Percentiles rank a stretch among this genome's conserved stretches.
These are phyloP conservation scores for Scytalopus superciliaris DNA, from an alignment of 2,113 vertebrate species.

Conservation along the genomic window DNA sequence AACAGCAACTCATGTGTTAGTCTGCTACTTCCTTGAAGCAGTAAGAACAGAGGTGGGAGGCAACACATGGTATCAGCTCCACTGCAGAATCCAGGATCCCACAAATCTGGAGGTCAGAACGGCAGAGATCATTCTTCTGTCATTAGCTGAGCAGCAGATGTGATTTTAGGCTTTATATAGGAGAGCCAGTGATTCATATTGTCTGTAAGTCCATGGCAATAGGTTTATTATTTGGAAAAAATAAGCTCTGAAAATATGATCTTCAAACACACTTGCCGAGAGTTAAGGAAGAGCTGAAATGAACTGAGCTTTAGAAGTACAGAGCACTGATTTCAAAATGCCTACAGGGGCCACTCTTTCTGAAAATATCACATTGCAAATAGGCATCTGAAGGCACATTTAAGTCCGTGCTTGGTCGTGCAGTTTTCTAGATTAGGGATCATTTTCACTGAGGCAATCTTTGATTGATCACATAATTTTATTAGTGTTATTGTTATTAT, in stretches of 20 bases:
- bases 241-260: background rate
- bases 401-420: background rate
- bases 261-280: background rate
- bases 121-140: background rate
- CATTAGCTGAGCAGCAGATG: conserved; percentile 22
- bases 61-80: conserved; percentile 49
- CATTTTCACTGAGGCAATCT: background rate
- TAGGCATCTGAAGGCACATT: background rate
- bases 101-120: conserved; percentile 31
- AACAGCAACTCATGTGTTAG: conserved; percentile 54
- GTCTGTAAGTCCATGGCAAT: background rate
- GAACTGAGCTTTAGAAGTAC: background rate
- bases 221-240: background rate
- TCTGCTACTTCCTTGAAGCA: conserved; percentile 55
- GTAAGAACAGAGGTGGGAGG: conserved; percentile 64
- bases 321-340: background rate
- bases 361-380: background rate
- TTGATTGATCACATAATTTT: background rate
- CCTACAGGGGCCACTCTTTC: background rate
- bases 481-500: no score
- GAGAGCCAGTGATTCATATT: background rate
- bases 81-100: background rate
- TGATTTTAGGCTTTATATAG: background rate
- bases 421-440: background rate
- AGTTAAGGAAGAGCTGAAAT: background rate